A percentile compares a stretch with the other conserved stretches of the same genome.
Conservation (phyloP, 2,888 invertebrate species). For the Acleris laterana region DNA sequence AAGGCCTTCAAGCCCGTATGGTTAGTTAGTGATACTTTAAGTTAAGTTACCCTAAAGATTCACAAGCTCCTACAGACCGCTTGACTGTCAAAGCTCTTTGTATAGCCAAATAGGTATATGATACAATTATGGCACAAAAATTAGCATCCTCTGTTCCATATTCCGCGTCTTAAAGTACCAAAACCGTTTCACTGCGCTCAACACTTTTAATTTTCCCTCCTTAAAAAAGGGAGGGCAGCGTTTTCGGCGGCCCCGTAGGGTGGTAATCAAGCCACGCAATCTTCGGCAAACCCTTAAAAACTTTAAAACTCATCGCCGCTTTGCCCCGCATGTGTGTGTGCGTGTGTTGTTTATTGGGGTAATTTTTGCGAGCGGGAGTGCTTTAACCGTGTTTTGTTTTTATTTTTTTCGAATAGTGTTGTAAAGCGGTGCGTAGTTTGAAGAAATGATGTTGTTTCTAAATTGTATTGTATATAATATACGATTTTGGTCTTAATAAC, state of each 20-base stretch:
- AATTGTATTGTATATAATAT: too few relatives aligned
- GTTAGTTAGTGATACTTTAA: too few relatives aligned
- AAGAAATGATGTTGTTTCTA: too few relatives aligned
- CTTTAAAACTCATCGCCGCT: slow-evolving; percentile 85
- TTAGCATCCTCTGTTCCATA: too few relatives aligned
- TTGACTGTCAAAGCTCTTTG: too few relatives aligned
- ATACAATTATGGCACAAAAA: too few relatives aligned
- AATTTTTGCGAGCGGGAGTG: slow-evolving; percentile 49
- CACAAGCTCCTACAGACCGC: too few relatives aligned
- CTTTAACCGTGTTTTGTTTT: slow-evolving; percentile 35
- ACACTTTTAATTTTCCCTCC: slow-evolving; percentile 84
- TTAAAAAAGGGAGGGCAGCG: slow-evolving; percentile 82
- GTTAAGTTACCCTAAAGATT: too few relatives aligned
- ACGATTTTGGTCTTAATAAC: too few relatives aligned
- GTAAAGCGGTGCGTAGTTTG: too few relatives aligned
- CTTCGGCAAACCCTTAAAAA: slow-evolving; percentile 86
- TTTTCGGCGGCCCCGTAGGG: slow-evolving; percentile 61
- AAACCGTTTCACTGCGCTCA: slow-evolving; percentile 52
- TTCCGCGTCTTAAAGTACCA: slow-evolving; percentile 69
- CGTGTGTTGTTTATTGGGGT: slow-evolving; percentile 57
- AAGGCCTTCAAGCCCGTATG: too few relatives aligned
- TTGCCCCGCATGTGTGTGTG: slow-evolving; percentile 53
- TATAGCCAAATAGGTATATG: too few relatives aligned
- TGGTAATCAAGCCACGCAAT: slow-evolving; percentile 87
- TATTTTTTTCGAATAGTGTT: background rate